These are phyloP conservation scores for Sebastes kiyomatsui DNA, from an alignment of 2,797 vertebrate species.

Conservation along the genomic window DNA sequence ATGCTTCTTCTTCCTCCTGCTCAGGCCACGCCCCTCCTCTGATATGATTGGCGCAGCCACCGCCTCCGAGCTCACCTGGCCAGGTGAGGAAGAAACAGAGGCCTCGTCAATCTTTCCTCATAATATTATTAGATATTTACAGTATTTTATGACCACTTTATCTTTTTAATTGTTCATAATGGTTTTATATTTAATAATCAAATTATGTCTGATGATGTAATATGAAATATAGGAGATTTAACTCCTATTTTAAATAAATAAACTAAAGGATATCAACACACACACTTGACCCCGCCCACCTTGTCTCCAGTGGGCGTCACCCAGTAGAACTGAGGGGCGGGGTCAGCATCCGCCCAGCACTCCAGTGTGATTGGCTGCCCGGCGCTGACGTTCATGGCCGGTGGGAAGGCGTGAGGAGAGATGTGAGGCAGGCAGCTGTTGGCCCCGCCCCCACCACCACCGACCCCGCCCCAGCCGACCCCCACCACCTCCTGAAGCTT, in stretches of 20 bases:
- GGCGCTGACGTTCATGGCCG: slow-evolving; percentile 72
- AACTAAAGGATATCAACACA: background rate
- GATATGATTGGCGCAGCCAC: slow-evolving; percentile 64
- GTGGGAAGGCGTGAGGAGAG: slow-evolving; percentile 75
- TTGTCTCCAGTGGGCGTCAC: slow-evolving; percentile 86
- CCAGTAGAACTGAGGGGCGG: slow-evolving; percentile 86
- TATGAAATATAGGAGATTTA: no score
- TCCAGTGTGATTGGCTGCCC: slow-evolving; percentile 80
- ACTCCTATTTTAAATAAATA: no score
- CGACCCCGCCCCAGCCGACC: slow-evolving; percentile 53
- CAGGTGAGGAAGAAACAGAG: background rate
- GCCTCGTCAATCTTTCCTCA: background rate
- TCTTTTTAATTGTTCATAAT: background rate
- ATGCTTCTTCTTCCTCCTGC: slow-evolving; percentile 66
- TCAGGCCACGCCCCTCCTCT: slow-evolving; percentile 58
- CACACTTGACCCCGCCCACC: slow-evolving; percentile 45
- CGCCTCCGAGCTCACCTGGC: slow-evolving; percentile 76
- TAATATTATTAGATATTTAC: background rate
- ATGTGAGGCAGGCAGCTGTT: slow-evolving; percentile 84
- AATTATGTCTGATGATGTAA: background rate
- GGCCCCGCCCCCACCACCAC: slow-evolving; percentile 21
- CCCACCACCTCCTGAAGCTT: slow-evolving; percentile 80
- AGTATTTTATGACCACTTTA: background rate
- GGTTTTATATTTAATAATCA: background rate
- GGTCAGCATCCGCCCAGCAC: slow-evolving; percentile 85